Evolutionary conservation across 2,888 invertebrate species (phyloP).

Genomic region (Drosophila meridiana): DNA sequence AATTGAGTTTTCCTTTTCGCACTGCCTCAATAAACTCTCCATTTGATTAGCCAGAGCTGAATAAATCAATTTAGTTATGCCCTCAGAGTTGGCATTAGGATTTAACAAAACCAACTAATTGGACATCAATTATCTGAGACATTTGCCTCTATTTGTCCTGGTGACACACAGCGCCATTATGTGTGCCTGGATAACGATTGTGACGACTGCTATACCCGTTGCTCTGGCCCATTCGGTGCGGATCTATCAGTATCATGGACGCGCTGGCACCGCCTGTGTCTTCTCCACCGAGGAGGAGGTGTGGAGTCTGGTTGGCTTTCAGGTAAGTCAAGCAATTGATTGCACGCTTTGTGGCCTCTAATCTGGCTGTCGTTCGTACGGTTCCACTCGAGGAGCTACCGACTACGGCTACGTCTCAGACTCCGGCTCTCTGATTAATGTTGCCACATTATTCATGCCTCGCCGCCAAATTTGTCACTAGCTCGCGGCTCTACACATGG

Average conservation of each 20-base stretch:
- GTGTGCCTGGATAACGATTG: conserved; percentile 92
- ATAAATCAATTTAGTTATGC: background rate
- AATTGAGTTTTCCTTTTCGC: background rate
- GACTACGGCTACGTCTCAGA: too few relatives aligned
- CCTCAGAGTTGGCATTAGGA: background rate
- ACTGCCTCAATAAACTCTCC: background rate
- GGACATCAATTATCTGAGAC: conserved; percentile 5
- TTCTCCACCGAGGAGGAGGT: conserved; percentile 88
- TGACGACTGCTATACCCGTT: conserved; percentile 91
- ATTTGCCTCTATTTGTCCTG: background rate
- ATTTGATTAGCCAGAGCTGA: background rate
- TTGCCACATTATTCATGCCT: conserved; percentile 45
- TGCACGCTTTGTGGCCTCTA: conserved; percentile 39
- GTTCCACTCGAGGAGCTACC: background rate
- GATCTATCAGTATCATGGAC: conserved; percentile 88
- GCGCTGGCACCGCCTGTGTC: conserved; percentile 89
- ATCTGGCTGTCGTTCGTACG: conserved; percentile 19
- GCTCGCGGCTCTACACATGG: conserved; percentile 16
- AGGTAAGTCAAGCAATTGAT: conserved; percentile 78
- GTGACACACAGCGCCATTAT: conserved; percentile 88
- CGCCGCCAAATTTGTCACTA: conserved; percentile 48
- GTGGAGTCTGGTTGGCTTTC: conserved; percentile 86
- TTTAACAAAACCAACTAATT: conserved; percentile 2
- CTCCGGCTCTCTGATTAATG: conserved; percentile 42
- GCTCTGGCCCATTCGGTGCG: conserved; percentile 91